These are phyloP conservation scores for Amorpha juglandis DNA, from an alignment of 2,888 invertebrate genomes.

Conservation along the genomic window DNA sequence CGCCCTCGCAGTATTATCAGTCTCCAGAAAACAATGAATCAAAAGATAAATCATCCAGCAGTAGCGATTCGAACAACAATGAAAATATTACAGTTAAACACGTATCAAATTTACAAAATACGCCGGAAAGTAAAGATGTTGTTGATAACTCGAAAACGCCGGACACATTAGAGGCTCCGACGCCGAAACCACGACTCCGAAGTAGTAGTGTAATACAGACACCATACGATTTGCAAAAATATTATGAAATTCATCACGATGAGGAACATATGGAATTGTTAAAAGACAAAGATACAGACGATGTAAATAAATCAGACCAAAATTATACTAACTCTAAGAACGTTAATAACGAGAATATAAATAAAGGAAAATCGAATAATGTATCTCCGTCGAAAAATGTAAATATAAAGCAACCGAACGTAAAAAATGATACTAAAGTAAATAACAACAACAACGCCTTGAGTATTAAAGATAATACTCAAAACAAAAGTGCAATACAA, in stretches of 20 bases:
- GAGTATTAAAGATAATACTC: slow-evolving; percentile 64
- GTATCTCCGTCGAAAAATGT: slow-evolving; percentile 45
- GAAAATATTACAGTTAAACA: slow-evolving; percentile 77
- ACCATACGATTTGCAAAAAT: slow-evolving; percentile 79
- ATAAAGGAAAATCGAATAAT: slow-evolving; percentile 58
- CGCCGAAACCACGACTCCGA: slow-evolving; percentile 72
- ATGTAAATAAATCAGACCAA: slow-evolving; percentile 52
- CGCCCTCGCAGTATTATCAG: slow-evolving; percentile 72
- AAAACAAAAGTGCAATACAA: slow-evolving; percentile 74
- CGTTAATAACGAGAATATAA: slow-evolving; percentile 57
- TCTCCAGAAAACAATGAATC: slow-evolving; percentile 62
- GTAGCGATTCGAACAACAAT: slow-evolving; percentile 78
- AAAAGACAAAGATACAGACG: slow-evolving; percentile 66
- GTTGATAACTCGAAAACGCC: slow-evolving; percentile 58
- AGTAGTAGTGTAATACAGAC: slow-evolving; percentile 81
- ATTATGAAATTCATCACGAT: slow-evolving; percentile 78
- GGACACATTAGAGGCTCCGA: slow-evolving; percentile 56
- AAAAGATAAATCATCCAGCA: slow-evolving; percentile 70
- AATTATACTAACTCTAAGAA: slow-evolving; percentile 67
- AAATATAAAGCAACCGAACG: slow-evolving; percentile 39
- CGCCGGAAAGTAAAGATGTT: slow-evolving; percentile 59
- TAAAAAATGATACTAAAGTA: slow-evolving; percentile 50
- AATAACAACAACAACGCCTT: slow-evolving; percentile 56
- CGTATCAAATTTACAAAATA: slow-evolving; percentile 70
- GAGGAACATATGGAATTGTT: slow-evolving; percentile 74